Evolutionary conservation across 2,888 invertebrate genomes (phyloP), one percentile per base, ranked within the genome.

Genomic region (Altica lythri): DNA sequence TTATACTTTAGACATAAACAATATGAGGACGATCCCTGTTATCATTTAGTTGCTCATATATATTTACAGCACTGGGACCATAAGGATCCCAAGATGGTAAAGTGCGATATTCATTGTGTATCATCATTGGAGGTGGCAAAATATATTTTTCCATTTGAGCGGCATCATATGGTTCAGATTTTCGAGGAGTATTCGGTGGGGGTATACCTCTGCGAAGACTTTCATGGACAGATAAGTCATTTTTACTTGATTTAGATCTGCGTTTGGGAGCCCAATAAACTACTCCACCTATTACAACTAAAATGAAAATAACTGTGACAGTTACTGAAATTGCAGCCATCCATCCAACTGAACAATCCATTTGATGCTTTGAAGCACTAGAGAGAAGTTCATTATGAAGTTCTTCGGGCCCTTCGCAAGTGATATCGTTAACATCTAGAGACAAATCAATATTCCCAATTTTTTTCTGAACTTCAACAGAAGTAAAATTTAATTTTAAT

Each of bases 281-380:
- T 29, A 75, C 64, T 38, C 68, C 71, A 5, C 68, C 66, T 30
- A 72, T 68, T 18, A 70, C 68, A 34, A 65, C 57, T 34, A 74
- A 59, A 32, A 75, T 65, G 50, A 75, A 70, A 47, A 68, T 49
- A 44, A 66, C 61, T 17, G 71, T 70, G 42, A 68, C 72, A 70
- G 80, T 80, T 66, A 81, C 81, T 58, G 81, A 75, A 66, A 82
- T 78, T 44, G 82, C 80, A 60, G 83, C 80, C 60, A 84, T 78
- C 84, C 83, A 84, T 22, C 82, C 82, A 61, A 78, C 79, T 53
- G 83, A 83, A 75, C 84, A 84, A 63, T 83, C 81, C 65, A 84
- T 81, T 70, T 84, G 82, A 38, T 83, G 82, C 70, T 85, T 84
- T 8, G 82, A 81, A 57, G 83, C 82, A 64, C 82, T 81, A 38